A percentile compares a stretch with the other conserved stretches of the same genome.
phyloP scores from a whole-genome alignment of 2,113 vertebrate genomes.

The Salvator merianae region DNA sequence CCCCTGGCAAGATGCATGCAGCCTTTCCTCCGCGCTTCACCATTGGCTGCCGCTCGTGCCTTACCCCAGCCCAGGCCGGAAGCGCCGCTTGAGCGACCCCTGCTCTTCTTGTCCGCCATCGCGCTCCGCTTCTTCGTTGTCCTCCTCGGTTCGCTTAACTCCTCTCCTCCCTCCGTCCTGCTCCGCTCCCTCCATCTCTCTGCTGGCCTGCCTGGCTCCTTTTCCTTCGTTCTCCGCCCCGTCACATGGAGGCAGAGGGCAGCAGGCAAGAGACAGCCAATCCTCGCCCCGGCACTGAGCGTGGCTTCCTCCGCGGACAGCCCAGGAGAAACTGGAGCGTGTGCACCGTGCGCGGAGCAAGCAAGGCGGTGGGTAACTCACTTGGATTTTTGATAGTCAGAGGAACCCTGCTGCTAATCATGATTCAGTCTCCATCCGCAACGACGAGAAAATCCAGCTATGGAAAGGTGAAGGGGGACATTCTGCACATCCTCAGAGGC shows the following conservation, averaged over 20 bases:
- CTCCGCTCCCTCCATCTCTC: not conserved
- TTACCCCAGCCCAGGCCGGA: constrained; percentile 5
- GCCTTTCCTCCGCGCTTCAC: too few relatives aligned
- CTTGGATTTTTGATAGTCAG: too few relatives aligned
- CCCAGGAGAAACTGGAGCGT: too few relatives aligned
- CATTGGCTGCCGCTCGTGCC: not conserved
- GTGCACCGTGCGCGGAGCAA: too few relatives aligned
- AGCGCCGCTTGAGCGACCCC: not conserved
- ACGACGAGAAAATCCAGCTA: too few relatives aligned
- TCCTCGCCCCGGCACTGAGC: not conserved
- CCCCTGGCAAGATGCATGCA: not conserved
- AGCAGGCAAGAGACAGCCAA: not conserved
- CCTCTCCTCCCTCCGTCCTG: not conserved
- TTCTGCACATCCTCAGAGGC: not conserved
- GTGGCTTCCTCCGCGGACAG: too few relatives aligned
- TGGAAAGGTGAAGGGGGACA: not conserved
- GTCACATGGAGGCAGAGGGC: not conserved
- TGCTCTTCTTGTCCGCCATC: too few relatives aligned
- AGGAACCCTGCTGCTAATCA: too few relatives aligned
- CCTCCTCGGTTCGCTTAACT: constrained; percentile 3
- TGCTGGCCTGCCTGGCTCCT: not conserved
- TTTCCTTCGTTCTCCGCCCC: not conserved
- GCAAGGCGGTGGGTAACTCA: not conserved
- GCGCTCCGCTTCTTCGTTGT: not conserved
- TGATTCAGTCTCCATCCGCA: too few relatives aligned